Evolutionary conservation across 2,797 vertebrate species (phyloP).

Genomic region (Aviceda leuphotes): DNA sequence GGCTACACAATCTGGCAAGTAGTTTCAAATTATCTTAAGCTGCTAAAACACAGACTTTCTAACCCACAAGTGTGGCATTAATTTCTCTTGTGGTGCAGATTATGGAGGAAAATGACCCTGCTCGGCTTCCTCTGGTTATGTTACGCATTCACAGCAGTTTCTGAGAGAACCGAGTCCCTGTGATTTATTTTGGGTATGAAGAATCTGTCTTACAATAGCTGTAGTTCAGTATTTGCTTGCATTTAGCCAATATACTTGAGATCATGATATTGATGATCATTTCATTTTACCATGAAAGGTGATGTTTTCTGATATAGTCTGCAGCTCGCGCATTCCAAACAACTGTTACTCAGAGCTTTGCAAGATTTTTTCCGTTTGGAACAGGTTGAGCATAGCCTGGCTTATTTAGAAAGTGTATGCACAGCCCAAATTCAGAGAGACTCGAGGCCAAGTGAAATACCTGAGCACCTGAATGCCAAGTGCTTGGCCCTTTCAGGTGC

Average conservation of each 20-base stretch:
- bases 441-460: neutral
- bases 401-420: neutral
- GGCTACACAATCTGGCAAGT: neutral
- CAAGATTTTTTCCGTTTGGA: neutral
- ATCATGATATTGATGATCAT: neutral
- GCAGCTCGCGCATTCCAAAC: neutral
- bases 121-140: neutral
- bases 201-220: neutral
- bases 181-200: neutral
- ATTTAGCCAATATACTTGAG: neutral
- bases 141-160: neutral
- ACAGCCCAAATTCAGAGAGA: neutral
- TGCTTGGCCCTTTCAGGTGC: neutral
- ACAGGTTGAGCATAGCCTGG: neutral
- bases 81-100: neutral
- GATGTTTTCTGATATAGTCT: neutral
- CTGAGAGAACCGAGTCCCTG: neutral
- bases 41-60: neutral
- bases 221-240: neutral
- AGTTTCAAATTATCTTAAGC: neutral
- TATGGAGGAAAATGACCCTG: neutral
- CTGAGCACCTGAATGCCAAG: neutral
- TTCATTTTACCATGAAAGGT: neutral
- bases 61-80: neutral
- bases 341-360: neutral